Base-by-base conservation (phyloP, 2,113 vertebrate species). In the Chloropsis hardwickii region DNA sequence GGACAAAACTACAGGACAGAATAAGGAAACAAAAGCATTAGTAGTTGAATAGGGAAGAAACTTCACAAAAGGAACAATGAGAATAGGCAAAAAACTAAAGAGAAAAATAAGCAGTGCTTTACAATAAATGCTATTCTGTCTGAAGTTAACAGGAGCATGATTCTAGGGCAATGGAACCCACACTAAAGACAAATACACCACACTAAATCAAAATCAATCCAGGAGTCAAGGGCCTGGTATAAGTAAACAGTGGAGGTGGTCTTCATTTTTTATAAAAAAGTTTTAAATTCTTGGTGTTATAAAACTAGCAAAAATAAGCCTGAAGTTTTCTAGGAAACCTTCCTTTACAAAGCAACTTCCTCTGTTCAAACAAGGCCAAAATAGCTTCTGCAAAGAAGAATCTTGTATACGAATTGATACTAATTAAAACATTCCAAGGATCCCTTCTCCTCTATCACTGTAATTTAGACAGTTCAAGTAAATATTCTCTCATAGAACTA, bases 331-430 rank as follows among this genome's bases (percentile, higher is more conserved):
- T 56, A 86, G 71, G 82, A 79, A 80, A 88, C 48, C 10, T 65
- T 86, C 81, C 77, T 84, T 74, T 60, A 91, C 61, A 91, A 91
- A 84, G 56, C 48, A 78, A 94, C 88, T 96, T 95, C 88, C 57
- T 66, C 48, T 71, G 48, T 74, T 91, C 81, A 94, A 90, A 86
- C 44, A 76, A 29, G 23, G 28, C 89, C 95, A 87, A 95, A 90
- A 97, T 81, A 94, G 42, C 42, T 39, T 62, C 65, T 51, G 27
- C 24, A 60, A 86, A 78, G 23, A 93, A 66, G 6, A 85, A 54
- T 42, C 69, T 83, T 71, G 77, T 88, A 88, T 60, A 94, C 83
- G 90, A 77, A 87, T 27, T 42, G 60, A 74, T 58, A 67, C 72
- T n/a, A 88, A 95, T 92, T 72, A 91, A 77, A 93, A 80, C 44